Conservation (phyloP, 2,888 invertebrate species). For the Tinea semifulvella region DNA sequence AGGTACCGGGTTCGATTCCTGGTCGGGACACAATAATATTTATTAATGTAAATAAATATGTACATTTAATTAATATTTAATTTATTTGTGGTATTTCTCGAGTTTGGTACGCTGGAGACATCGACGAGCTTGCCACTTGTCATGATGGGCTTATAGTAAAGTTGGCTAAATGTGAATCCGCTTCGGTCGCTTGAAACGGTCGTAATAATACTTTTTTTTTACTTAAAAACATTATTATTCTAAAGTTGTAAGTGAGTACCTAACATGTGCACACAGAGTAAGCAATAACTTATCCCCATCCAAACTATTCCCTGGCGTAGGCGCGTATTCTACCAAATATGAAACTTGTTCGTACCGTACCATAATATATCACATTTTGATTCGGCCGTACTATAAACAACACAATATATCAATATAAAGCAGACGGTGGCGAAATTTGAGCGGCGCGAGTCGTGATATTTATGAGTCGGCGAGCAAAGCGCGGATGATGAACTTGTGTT, state of each 20-base stretch:
- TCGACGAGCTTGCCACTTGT: too few relatives aligned
- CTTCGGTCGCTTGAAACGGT: too few relatives aligned
- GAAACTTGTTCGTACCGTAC: slow-evolving; percentile 61
- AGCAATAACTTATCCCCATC: slow-evolving; percentile 59
- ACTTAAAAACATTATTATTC: slow-evolving; percentile 3
- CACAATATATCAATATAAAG: slow-evolving; percentile 67
- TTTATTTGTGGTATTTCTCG: too few relatives aligned
- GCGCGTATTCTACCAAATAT: slow-evolving; percentile 47
- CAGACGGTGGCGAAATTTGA: slow-evolving; percentile 67
- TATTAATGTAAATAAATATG: too few relatives aligned
- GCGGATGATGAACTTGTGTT: too few relatives aligned
- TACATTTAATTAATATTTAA: too few relatives aligned
- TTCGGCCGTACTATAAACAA: slow-evolving; percentile 66
- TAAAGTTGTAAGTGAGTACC: background rate
- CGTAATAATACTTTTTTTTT: too few relatives aligned
- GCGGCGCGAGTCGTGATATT: slow-evolving; percentile 60
- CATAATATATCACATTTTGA: slow-evolving; percentile 66
- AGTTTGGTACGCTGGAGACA: too few relatives aligned
- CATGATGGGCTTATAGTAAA: too few relatives aligned
- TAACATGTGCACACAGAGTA: slow-evolving; percentile 44
- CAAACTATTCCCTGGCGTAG: slow-evolving; percentile 56
- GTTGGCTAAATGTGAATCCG: too few relatives aligned
- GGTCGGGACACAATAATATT: too few relatives aligned
- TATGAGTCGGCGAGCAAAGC: slow-evolving; percentile 33
- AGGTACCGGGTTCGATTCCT: too few relatives aligned